Evolutionary conservation across 2,113 vertebrate species (phyloP).

Genomic region (Cyanistes caeruleus): DNA sequence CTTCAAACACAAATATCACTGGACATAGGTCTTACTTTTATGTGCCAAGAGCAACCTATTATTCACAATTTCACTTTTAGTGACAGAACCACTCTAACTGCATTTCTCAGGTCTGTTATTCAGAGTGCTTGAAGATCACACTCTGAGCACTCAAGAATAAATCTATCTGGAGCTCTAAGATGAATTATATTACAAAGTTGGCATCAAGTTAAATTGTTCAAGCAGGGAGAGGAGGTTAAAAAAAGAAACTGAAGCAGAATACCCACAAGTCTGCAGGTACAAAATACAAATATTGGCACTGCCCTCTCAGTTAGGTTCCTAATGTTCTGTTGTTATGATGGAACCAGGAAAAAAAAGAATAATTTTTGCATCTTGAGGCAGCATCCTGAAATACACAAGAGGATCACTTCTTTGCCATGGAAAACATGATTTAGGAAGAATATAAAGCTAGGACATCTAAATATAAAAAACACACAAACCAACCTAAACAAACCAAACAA

Average conservation of each 20-base stretch:
- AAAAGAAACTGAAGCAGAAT: background rate
- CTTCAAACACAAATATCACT: constrained; percentile 16
- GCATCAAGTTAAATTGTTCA: background rate
- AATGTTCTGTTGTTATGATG: rapidly evolving
- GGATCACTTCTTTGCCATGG: background rate
- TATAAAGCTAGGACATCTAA: background rate
- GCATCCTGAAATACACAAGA: background rate
- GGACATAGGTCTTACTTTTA: background rate
- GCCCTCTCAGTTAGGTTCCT: background rate
- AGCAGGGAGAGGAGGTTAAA: background rate
- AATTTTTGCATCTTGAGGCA: background rate
- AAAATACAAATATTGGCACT: background rate
- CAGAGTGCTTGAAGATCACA: background rate
- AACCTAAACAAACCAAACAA: background rate
- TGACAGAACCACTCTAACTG: background rate
- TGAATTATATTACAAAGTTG: background rate
- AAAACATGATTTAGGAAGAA: background rate
- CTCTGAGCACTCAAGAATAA: background rate
- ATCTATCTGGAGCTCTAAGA: background rate
- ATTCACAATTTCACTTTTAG: constrained; percentile 22
- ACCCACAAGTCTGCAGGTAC: background rate
- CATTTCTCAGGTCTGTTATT: constrained; percentile 25
- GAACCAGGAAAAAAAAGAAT: background rate
- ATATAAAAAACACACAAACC: background rate
- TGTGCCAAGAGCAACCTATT: background rate